Evolutionary conservation across 2,113 vertebrate genomes (phyloP), one percentile per base, ranked within the genome.

Genomic region (Myxocyprinus asiaticus): DNA sequence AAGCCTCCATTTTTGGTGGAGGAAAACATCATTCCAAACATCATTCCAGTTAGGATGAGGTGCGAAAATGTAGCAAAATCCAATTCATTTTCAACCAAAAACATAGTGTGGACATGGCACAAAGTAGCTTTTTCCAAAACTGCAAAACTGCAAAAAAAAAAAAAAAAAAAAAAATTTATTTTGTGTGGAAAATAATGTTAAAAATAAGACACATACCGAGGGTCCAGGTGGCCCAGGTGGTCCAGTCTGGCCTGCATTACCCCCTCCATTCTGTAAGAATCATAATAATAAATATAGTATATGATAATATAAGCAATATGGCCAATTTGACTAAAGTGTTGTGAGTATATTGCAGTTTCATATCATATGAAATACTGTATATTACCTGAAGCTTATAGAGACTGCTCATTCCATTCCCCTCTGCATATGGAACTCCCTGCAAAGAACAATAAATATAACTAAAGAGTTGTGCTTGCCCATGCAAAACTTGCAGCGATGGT

Each of bases 351-450:
- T 68, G 58, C 63, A 4, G 22, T 53, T 59, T 50, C 5, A 69
- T 7, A 12, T 51, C 69, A 56, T 63, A 62, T 6, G 11, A 33
- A 33, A 33, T 33, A 33, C 9, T 48, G 47, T 48, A 74, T n/a
- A 89, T 88, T 96, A 99, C 98, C 98, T 99, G 96, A 67, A 96
- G 93, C 91, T 98, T 99, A 92, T 98, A 99, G 48, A 99, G 93
- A 86, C 95, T 96, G 91, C 98, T 94, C 98, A 99, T 98, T 86
- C 98, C 98, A 33, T 95, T 97, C 79, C 95, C 94, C 89, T 98
- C 96, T 85, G 89, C 91, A 83, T 91, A 88, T 50, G 94, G 92
- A 33, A 88, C 72, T 64, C 95, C 95, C 97, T 98, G 84, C 86
- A 86, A 89, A 90, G 43, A 90, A 71, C 17, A 56, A 48, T 0